Percentiles rank a stretch among this genome's conserved stretches.
Conservation (phyloP, 1,140 invertebrate species). For the Neodiprion virginianus region DNA sequence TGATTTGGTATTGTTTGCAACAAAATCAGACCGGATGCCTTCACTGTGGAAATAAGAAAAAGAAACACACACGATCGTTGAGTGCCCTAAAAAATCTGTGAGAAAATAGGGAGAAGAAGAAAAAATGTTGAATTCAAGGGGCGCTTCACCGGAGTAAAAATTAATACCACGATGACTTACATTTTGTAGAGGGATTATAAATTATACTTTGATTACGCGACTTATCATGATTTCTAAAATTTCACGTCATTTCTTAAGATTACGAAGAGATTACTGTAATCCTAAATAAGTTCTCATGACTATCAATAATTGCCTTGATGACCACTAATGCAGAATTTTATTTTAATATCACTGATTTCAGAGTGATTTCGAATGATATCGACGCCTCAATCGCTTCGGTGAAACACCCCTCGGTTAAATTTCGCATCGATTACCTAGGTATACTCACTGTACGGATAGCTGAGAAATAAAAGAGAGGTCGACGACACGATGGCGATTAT, state of each 20-base stretch:
- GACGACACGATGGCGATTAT: constrained; percentile 72
- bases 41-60: constrained; percentile 65
- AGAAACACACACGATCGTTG: constrained; percentile 24
- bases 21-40: constrained; percentile 79
- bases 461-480: constrained; percentile 67
- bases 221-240: background rate
- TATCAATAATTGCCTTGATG: background rate
- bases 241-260: no score
- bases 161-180: background rate
- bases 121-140: background rate
- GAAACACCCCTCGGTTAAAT: background rate
- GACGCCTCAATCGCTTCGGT: no score
- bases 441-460: constrained; percentile 77
- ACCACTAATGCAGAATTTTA: background rate
- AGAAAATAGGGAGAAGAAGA: background rate
- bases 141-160: background rate
- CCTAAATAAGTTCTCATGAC: background rate
- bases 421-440: background rate
- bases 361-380: no score
- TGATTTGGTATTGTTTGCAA: constrained; percentile 83
- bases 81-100: background rate
- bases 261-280: no score
- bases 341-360: no score
- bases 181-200: background rate
- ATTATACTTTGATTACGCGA: no score